Base-by-base conservation (phyloP, 2,888 invertebrate genomes). In the Pachliopta kotzebuea region DNA sequence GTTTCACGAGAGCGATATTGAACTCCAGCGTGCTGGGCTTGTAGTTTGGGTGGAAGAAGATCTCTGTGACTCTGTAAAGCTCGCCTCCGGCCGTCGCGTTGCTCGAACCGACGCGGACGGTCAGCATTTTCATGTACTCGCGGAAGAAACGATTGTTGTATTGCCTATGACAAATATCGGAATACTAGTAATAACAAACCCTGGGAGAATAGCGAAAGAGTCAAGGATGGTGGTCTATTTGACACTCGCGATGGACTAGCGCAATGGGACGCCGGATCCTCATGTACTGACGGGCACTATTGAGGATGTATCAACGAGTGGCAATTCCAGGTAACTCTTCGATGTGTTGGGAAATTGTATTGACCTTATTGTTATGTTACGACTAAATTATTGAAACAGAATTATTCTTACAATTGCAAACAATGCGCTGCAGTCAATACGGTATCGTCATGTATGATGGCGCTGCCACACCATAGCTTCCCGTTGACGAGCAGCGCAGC, bases 21-120 rank as follows among this genome's bases (percentile, higher is more conserved):
- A 88, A 90, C 59, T 86, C 85, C 63, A 91, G 66, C 0, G 81
- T 87, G 14, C 79, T 74, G 0, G 90, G 88, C 68, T 88, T 88
- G 74, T 91, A 91, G 78, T 90, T 90, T 2, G 90, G 90, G 24
- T 91, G 90, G 80, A 90, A 91, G 77, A 80, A 83, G 67, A 90
- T 86, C 67, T 89, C 88, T 0, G 81, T 67, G 14, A 90, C 86
- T 0, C 77, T 72, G 4, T 83, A 70, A 0, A 84, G 23, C 11
- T 85, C 81, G 0, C 90, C 90, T 0, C 90, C 90, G 0, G 76
- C 66, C 0, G 88, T 85, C 1, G 88, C 87, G 74, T 91, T 90
- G 20, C 77, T 71, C 6, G 89, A 88, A 0, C 90, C 90, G 0
- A 89, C 81, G 20, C 90, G 76, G 2, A 91, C 80, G 0, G 83